Percentiles rank a stretch among this genome's conserved stretches.
These are phyloP conservation scores for Bombus huntii DNA, from an alignment of 1,140 invertebrate genomes.

Conservation along the genomic window DNA sequence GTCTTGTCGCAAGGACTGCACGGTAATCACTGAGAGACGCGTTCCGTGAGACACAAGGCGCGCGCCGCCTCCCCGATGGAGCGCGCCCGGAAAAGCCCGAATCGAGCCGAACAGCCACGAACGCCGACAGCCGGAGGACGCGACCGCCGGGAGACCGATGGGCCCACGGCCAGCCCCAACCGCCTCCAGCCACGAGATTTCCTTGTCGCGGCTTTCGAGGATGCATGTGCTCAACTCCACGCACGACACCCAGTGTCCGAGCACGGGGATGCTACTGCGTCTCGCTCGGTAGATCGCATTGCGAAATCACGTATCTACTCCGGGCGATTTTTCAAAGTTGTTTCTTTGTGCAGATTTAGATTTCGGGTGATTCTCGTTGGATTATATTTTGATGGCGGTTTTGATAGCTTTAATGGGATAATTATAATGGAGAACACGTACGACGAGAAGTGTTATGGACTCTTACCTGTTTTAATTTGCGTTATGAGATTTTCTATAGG, in stretches of 20 bases:
- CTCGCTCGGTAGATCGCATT: background rate
- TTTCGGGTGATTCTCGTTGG: background rate
- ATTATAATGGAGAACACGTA: background rate
- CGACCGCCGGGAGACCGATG: slow-evolving; percentile 30
- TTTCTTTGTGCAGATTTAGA: background rate
- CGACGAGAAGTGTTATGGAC: too few relatives aligned
- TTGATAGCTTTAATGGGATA: background rate
- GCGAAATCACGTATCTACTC: background rate
- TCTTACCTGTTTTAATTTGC: too few relatives aligned
- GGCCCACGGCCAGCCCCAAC: slow-evolving; percentile 35
- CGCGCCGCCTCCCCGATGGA: slow-evolving; percentile 63
- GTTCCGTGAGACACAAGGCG: slow-evolving; percentile 64
- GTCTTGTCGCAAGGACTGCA: slow-evolving; percentile 59
- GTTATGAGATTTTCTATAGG: too few relatives aligned
- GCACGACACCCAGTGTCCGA: background rate
- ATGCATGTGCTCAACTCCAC: slow-evolving; percentile 24
- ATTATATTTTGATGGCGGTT: background rate
- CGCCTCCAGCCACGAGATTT: slow-evolving; percentile 45
- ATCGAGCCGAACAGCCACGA: slow-evolving; percentile 21
- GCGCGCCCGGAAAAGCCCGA: slow-evolving; percentile 48
- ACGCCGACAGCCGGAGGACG: background rate
- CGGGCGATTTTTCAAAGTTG: background rate
- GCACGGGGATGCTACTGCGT: background rate
- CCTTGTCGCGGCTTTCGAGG: slow-evolving; percentile 40
- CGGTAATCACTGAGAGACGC: slow-evolving; percentile 62